phyloP scores from a whole-genome alignment of 2,888 invertebrate species.

The Ommatoiulus sabulosus region DNA sequence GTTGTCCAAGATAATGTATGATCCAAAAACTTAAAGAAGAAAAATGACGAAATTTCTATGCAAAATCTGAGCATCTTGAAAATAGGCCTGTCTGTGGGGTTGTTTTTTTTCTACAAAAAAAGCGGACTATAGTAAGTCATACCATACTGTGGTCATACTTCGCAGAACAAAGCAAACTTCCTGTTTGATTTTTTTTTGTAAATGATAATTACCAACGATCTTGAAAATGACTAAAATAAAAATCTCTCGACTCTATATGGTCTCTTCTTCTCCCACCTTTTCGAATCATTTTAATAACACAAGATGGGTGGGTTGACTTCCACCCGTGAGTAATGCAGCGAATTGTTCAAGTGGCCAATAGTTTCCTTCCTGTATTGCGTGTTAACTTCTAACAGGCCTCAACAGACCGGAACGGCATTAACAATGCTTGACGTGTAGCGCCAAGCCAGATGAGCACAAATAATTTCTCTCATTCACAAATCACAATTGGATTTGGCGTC shows the following conservation, averaged over 20 bases:
- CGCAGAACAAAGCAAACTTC: conserved; percentile 20
- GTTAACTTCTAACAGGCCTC: conserved; percentile 33
- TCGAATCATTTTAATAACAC: conserved; percentile 25
- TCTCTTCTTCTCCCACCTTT: conserved; percentile 24
- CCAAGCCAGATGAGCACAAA: neutral
- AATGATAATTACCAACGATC: conserved; percentile 23
- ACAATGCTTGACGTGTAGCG: neutral
- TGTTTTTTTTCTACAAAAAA: neutral
- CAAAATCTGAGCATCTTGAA: neutral
- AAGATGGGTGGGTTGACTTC: conserved; percentile 13
- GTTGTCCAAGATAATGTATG: too few relatives aligned
- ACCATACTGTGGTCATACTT: neutral
- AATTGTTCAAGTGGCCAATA: conserved; percentile 33
- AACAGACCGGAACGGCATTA: conserved; percentile 18
- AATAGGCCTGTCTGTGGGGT: neutral
- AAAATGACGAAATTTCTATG: too few relatives aligned
- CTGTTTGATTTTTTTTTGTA: neutral
- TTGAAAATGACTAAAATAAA: conserved; percentile 3
- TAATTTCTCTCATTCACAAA: neutral
- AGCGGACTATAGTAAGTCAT: neutral
- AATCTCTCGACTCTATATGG: neutral
- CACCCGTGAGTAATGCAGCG: conserved; percentile 32
- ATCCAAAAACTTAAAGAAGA: too few relatives aligned
- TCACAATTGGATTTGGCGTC: neutral
- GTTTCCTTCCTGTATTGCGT: conserved; percentile 48